Conservation (phyloP, 2,797 vertebrate genomes). For the Chrysocyon brachyurus region DNA sequence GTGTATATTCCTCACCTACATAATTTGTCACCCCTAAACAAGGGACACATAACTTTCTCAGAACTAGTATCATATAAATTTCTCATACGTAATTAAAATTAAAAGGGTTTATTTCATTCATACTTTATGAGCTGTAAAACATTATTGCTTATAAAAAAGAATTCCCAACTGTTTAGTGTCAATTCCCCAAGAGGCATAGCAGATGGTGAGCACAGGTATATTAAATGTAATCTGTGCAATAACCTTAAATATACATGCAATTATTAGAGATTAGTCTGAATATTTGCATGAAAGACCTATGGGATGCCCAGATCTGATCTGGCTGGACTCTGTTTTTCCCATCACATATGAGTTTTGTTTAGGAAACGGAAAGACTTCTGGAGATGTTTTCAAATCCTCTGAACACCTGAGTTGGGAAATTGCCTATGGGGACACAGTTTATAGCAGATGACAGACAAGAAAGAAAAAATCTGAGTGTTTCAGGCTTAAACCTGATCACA, state of each 20-base stretch:
- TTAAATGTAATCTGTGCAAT: constrained; percentile 61
- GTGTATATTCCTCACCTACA: neutral
- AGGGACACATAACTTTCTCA: neutral
- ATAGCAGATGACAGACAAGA: neutral
- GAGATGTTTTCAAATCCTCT: neutral
- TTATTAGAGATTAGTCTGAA: constrained; percentile 67
- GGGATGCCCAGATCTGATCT: neutral
- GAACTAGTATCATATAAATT: constrained; percentile 37
- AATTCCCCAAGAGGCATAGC: constrained; percentile 50
- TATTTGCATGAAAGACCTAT: neutral
- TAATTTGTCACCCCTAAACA: neutral
- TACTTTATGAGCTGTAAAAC: constrained; percentile 77
- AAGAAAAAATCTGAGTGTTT: neutral
- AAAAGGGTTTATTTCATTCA: constrained; percentile 61
- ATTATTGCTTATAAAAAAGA: constrained; percentile 70
- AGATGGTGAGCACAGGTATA: constrained; percentile 63
- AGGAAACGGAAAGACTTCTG: neutral
- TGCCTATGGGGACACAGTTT: neutral
- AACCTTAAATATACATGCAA: constrained; percentile 58
- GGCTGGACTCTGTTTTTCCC: neutral
- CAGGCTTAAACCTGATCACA: neutral
- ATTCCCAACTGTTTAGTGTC: constrained; percentile 68
- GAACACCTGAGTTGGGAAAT: neutral
- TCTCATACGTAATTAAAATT: constrained; percentile 73
- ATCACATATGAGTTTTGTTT: neutral